Conservation (phyloP, 2,888 invertebrate genomes). For the Macrophya annulata region DNA sequence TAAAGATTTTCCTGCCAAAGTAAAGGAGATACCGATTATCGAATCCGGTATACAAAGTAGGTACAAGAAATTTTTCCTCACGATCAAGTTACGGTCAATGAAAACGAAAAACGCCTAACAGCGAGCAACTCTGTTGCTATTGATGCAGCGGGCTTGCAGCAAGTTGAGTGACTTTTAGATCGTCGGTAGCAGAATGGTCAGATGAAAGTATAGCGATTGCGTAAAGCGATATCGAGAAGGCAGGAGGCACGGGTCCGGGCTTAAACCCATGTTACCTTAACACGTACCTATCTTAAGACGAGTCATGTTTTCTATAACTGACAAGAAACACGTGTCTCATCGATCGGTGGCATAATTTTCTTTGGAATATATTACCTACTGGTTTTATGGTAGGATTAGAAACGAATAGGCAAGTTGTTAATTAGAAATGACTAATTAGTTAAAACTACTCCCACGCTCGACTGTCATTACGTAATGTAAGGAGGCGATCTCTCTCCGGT, state of each 20-base stretch:
- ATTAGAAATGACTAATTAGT: constrained; percentile 39
- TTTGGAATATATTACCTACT: constrained; percentile 34
- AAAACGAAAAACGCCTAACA: constrained; percentile 14
- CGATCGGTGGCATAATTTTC: constrained; percentile 38
- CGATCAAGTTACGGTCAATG: not conserved
- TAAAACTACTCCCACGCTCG: constrained; percentile 21
- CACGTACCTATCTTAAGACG: constrained; percentile 20
- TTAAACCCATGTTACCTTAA: constrained; percentile 26
- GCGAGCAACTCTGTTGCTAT: constrained; percentile 32
- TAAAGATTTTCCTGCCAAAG: not conserved
- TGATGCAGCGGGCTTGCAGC: constrained; percentile 45
- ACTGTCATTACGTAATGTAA: not conserved
- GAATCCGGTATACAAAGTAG: not conserved
- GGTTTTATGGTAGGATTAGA: not conserved
- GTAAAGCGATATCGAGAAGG: constrained; percentile 39
- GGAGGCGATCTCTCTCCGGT: not conserved
- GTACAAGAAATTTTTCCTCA: not conserved
- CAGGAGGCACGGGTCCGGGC: not conserved
- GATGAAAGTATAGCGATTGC: not conserved
- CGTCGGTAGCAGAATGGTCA: not conserved
- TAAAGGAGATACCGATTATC: not conserved
- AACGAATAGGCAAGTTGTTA: constrained; percentile 29
- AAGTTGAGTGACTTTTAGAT: constrained; percentile 3
- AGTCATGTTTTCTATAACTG: constrained; percentile 21
- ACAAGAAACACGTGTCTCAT: constrained; percentile 52